These are phyloP conservation scores for Acrobasis repandana DNA, from an alignment of 2,888 invertebrate genomes.

Conservation along the genomic window DNA sequence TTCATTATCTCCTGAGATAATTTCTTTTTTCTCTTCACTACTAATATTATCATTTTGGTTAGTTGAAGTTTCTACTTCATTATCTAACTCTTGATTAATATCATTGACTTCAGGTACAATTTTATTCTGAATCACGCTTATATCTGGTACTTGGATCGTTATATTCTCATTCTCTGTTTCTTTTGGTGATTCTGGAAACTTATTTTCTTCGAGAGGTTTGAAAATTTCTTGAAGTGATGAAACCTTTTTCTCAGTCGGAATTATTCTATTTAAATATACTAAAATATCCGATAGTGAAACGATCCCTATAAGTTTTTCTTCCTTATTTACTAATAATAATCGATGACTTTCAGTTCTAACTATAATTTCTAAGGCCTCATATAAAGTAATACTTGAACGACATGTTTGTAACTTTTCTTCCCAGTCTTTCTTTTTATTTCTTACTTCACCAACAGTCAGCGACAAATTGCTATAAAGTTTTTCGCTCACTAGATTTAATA, in stretches of 20 bases:
- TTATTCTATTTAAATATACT: slow-evolving; percentile 79
- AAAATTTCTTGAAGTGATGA: slow-evolving; percentile 78
- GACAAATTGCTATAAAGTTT: slow-evolving; percentile 96
- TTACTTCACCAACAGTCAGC: slow-evolving; percentile 91
- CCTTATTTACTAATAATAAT: slow-evolving; percentile 79
- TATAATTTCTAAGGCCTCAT: slow-evolving; percentile 93
- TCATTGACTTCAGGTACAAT: slow-evolving; percentile 54
- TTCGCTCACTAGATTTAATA: slow-evolving; percentile 92
- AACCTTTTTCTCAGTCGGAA: slow-evolving; percentile 75
- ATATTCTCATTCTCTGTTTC: slow-evolving; percentile 73
- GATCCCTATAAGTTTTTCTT: slow-evolving; percentile 74
- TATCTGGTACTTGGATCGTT: slow-evolving; percentile 68
- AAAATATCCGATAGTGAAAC: slow-evolving; percentile 78
- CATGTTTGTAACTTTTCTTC: slow-evolving; percentile 96
- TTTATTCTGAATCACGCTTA: slow-evolving; percentile 40
- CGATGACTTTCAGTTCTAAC: slow-evolving; percentile 92
- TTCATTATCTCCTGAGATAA: slow-evolving; percentile 41
- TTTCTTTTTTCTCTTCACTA: slow-evolving; percentile 27
- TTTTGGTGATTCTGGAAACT: slow-evolving; percentile 70
- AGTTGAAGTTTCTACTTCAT: slow-evolving; percentile 28
- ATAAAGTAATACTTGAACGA: slow-evolving; percentile 91
- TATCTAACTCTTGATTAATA: slow-evolving; percentile 40
- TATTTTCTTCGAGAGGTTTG: slow-evolving; percentile 74
- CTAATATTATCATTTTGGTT: slow-evolving; percentile 26
- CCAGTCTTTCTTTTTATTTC: slow-evolving; percentile 94